Conservation (phyloP, 2,888 invertebrate species). For the Petrolisthes cinctipes region DNA sequence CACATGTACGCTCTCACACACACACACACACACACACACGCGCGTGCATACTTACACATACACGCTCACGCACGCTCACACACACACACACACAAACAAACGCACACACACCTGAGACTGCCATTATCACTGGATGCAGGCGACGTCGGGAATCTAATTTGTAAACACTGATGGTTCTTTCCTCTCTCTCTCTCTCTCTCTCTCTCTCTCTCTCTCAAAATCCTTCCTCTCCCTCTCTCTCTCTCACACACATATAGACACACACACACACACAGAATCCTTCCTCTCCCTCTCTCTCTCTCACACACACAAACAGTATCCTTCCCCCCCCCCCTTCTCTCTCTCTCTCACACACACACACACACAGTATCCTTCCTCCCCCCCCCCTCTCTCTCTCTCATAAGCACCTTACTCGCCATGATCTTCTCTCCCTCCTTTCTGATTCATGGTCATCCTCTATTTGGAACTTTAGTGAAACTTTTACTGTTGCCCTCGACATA, state of each 20-base stretch:
- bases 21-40: no score
- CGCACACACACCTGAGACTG: no score
- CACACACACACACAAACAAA: no score
- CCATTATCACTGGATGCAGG: no score
- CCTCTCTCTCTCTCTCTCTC: slow-evolving; percentile 22
- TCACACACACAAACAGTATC: not conserved
- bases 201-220: not conserved
- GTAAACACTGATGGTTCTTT: not conserved
- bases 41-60: no score
- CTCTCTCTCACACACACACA: not conserved
- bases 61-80: no score
- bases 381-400: not conserved
- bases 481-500: no score
- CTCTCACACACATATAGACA: not conserved
- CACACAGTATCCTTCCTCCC: not conserved
- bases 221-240: not conserved
- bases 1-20: no score
- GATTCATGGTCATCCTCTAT: no score
- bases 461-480: no score
- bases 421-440: no score
- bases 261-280: not conserved
- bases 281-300: not conserved
- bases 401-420: not conserved
- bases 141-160: no score
- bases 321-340: not conserved